A percentile compares a stretch with the other conserved stretches of the same genome.
phyloP scores from a whole-genome alignment of 2,113 vertebrate species.

The Physeter macrocephalus region DNA sequence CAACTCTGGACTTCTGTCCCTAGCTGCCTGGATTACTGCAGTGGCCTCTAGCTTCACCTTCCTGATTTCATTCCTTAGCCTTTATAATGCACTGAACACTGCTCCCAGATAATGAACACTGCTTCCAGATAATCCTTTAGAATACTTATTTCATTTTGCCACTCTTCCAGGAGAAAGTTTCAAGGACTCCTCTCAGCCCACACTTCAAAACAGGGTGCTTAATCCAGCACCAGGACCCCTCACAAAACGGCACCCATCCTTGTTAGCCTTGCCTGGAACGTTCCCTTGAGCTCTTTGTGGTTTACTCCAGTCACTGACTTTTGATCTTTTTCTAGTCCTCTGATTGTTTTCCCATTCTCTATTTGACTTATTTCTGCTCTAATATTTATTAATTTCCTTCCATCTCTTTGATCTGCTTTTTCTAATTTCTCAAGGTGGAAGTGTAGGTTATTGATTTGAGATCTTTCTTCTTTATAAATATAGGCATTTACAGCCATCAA shows the following conservation, averaged over 20 bases:
- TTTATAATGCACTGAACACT: not conserved
- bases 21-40: not conserved
- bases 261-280: not conserved
- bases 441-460: not conserved
- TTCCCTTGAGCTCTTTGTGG: not conserved
- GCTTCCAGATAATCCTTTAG: not conserved
- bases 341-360: not conserved
- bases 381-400: conserved; percentile 11
- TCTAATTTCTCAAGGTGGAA: conserved; percentile 24
- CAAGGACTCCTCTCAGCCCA: not conserved
- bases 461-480: not conserved
- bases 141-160: not conserved
- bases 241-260: not conserved
- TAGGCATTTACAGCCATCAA: not conserved
- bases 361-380: not conserved
- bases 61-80: not conserved
- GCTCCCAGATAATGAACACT: not conserved
- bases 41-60: not conserved
- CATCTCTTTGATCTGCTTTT: not conserved
- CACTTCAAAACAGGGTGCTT: not conserved
- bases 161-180: not conserved
- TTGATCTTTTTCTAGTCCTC: not conserved
- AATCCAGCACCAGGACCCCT: not conserved
- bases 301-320: not conserved
- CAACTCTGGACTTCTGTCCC: not conserved